Conservation (phyloP, 2,888 invertebrate genomes). For the Auanema sp. region DNA sequence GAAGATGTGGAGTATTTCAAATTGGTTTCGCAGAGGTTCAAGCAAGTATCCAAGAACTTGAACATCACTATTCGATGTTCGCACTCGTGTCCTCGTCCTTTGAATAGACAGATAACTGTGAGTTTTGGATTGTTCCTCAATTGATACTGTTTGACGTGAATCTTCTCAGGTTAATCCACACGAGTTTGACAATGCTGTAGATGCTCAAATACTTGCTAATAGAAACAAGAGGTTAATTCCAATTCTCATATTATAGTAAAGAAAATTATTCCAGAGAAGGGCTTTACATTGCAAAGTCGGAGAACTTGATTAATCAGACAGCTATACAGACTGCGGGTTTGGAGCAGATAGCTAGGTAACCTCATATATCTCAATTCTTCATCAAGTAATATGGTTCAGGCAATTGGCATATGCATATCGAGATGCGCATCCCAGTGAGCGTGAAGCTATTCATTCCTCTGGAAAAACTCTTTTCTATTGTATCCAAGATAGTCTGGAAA, state of each 20-base stretch:
- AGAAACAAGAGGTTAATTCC: too few relatives aligned
- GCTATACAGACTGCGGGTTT: slow-evolving; percentile 42
- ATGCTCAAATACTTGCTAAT: too few relatives aligned
- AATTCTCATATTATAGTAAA: too few relatives aligned
- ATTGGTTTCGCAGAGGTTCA: slow-evolving; percentile 31
- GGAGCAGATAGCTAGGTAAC: slow-evolving; percentile 38
- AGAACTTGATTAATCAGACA: slow-evolving; percentile 24
- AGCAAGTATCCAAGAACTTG: slow-evolving; percentile 27
- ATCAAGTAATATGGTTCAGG: too few relatives aligned
- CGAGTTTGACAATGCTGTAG: not conserved
- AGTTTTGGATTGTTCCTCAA: not conserved
- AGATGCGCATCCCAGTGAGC: not conserved
- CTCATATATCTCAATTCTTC: not conserved
- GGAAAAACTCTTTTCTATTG: slow-evolving; percentile 41
- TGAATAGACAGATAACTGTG: slow-evolving; percentile 26
- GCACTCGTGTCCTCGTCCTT: slow-evolving; percentile 21
- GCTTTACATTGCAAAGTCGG: too few relatives aligned
- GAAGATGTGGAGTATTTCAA: slow-evolving; percentile 36
- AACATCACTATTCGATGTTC: slow-evolving; percentile 37
- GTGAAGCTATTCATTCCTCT: slow-evolving; percentile 5
- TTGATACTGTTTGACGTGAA: not conserved
- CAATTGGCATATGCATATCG: not conserved
- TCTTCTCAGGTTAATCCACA: not conserved
- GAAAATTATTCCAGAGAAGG: too few relatives aligned
- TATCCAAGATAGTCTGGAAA: slow-evolving; percentile 28